phyloP scores from a whole-genome alignment of 2,113 vertebrate species.

The Hassar affinis region DNA sequence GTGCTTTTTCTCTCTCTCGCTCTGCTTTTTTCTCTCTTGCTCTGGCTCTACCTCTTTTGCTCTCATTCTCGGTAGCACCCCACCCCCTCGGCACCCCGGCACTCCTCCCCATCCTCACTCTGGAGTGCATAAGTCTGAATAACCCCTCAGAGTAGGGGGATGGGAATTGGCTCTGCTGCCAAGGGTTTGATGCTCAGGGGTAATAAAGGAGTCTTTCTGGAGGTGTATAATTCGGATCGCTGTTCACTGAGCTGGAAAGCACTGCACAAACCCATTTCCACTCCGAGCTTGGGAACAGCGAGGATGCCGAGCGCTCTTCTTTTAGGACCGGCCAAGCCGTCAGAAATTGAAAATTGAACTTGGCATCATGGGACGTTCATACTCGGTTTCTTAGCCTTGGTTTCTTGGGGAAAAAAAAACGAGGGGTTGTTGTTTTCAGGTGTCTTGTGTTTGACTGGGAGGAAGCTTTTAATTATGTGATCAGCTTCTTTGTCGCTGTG shows the following conservation, averaged over 20 bases:
- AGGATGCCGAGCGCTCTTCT: conserved; percentile 29
- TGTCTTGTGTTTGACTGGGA: conserved; percentile 12
- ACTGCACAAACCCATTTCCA: conserved; percentile 52
- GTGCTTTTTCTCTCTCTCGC: neutral
- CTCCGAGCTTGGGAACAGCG: conserved; percentile 37
- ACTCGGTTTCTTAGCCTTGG: neutral
- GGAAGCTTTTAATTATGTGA: conserved; percentile 4
- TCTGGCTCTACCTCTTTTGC: conserved; percentile 1
- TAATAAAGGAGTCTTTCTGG: conserved; percentile 51
- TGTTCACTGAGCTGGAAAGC: conserved; percentile 54
- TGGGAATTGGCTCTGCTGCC: conserved; percentile 40
- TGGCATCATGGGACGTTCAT: neutral
- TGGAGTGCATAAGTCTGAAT: conserved; percentile 49
- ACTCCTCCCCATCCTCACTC: conserved; percentile 6
- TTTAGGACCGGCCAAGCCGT: conserved; percentile 37
- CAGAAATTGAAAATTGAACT: conserved; percentile 47
- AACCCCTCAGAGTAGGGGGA: conserved; percentile 43
- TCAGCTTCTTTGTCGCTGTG: neutral
- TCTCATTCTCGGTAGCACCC: neutral
- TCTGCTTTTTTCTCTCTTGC: neutral
- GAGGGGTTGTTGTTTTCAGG: neutral
- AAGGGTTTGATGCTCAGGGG: conserved; percentile 47
- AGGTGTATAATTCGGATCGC: conserved; percentile 55
- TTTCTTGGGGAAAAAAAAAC: conserved; percentile 9
- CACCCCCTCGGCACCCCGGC: conserved; percentile 1